phyloP scores from a whole-genome alignment of 1,140 invertebrate species.

The Hylaeus anthracinus region DNA sequence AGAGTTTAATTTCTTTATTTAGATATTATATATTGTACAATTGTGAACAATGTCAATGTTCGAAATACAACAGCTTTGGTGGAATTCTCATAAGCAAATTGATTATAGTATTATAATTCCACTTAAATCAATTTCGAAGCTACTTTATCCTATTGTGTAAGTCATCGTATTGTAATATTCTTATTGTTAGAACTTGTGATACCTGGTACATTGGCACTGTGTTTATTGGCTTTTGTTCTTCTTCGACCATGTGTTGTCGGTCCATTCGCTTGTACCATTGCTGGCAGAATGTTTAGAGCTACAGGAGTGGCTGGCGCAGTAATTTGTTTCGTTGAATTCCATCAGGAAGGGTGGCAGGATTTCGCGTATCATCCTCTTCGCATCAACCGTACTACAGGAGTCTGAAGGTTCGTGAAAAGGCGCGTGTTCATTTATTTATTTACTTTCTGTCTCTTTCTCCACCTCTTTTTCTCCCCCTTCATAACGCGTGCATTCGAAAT shows the following conservation, averaged over 20 bases:
- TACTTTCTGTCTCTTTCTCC: no score
- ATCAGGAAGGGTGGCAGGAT: conserved; percentile 1
- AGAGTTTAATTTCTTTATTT: no score
- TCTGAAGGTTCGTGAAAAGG: neutral
- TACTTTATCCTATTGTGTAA: no score
- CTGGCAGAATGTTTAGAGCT: neutral
- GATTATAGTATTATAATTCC: no score
- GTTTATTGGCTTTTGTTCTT: neutral
- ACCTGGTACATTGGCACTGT: conserved; percentile 5
- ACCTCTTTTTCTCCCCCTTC: neutral
- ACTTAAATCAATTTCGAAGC: no score
- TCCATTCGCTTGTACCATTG: neutral
- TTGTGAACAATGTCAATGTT: no score
- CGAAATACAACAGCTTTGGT: no score
- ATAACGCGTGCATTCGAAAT: no score
- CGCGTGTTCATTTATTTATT: no score
- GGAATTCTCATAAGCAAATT: no score
- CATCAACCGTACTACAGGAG: conserved; percentile 1
- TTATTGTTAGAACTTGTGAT: neutral
- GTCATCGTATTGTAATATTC: no score
- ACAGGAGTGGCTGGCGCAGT: neutral
- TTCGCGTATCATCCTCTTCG: conserved; percentile 38
- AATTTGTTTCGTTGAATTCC: conserved; percentile 21
- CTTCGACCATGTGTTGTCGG: neutral
- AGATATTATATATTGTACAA: no score